Conservation (phyloP, 2,888 invertebrate genomes). For the Drosophila rubida region DNA sequence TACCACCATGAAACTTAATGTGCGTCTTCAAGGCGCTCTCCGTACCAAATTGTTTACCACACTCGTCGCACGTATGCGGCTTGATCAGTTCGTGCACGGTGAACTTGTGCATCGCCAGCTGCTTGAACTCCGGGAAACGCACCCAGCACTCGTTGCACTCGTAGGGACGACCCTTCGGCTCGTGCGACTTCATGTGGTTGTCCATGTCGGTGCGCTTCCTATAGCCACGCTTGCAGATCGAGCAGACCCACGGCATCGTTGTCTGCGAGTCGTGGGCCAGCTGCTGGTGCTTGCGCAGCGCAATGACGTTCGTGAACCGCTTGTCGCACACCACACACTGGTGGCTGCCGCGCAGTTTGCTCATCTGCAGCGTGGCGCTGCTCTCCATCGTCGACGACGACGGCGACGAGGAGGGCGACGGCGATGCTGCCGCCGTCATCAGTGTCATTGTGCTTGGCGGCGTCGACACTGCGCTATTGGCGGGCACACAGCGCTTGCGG, state of each 20-base stretch:
- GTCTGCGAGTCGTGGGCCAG: slow-evolving; percentile 75
- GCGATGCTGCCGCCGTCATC: slow-evolving; percentile 44
- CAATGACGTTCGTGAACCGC: slow-evolving; percentile 76
- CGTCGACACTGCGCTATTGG: neutral
- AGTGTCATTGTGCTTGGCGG: slow-evolving; percentile 20
- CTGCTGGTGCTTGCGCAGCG: slow-evolving; percentile 80
- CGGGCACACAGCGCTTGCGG: slow-evolving; percentile 67
- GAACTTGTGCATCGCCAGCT: slow-evolving; percentile 80
- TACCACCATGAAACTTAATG: slow-evolving; percentile 81
- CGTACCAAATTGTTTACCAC: slow-evolving; percentile 82
- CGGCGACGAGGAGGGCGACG: slow-evolving; percentile 63
- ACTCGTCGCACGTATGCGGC: slow-evolving; percentile 78
- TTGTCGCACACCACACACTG: slow-evolving; percentile 79
- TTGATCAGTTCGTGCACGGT: slow-evolving; percentile 82
- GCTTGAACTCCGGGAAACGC: slow-evolving; percentile 81
- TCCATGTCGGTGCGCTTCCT: slow-evolving; percentile 81
- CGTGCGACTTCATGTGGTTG: slow-evolving; percentile 82
- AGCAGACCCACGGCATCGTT: slow-evolving; percentile 76
- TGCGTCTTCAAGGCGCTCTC: slow-evolving; percentile 82
- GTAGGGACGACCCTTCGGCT: slow-evolving; percentile 80
- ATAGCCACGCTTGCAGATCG: slow-evolving; percentile 80
- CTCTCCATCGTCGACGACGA: slow-evolving; percentile 69
- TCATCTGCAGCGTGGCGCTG: slow-evolving; percentile 32
- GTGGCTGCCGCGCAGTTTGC: slow-evolving; percentile 67
- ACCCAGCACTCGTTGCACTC: slow-evolving; percentile 83